A percentile compares a stretch with the other conserved stretches of the same genome.
Evolutionary conservation across 1,140 invertebrate genomes (phyloP).

Genomic region (Phymastichus coffea): DNA sequence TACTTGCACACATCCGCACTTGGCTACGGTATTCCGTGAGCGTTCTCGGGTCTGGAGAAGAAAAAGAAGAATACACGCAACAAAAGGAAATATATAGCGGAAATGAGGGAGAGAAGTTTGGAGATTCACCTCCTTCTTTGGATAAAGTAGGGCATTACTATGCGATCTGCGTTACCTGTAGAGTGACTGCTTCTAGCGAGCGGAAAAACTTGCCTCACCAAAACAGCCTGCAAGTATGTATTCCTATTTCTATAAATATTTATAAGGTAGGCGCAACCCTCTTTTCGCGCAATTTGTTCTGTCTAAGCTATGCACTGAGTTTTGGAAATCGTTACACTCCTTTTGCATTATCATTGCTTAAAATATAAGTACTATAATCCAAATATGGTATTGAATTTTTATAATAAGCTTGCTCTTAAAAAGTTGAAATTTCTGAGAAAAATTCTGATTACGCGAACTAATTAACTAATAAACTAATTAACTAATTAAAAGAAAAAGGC

Average conservation of each 20-base stretch:
- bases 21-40: slow-evolving; percentile 20
- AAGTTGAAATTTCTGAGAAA: too few relatives aligned
- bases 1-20: too few relatives aligned
- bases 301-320: background rate
- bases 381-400: too few relatives aligned
- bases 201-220: too few relatives aligned
- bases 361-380: too few relatives aligned
- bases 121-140: slow-evolving; percentile 17
- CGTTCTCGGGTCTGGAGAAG: slow-evolving; percentile 24
- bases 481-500: too few relatives aligned
- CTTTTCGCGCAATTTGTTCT: slow-evolving; percentile 25
- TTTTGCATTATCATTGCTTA: too few relatives aligned
- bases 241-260: slow-evolving; percentile 42
- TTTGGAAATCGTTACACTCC: background rate
- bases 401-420: too few relatives aligned
- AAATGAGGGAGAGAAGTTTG: background rate
- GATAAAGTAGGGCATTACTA: slow-evolving; percentile 40
- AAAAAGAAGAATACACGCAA: background rate
- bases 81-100: background rate
- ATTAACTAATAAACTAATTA: too few relatives aligned
- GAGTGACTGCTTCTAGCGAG: too few relatives aligned
- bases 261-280: slow-evolving; percentile 29
- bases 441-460: too few relatives aligned
- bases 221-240: too few relatives aligned
- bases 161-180: slow-evolving; percentile 39